Percentiles rank a stretch among this genome's conserved stretches.
phyloP scores from a whole-genome alignment of 2,113 vertebrate species.

The Melanerpes aurifrons region DNA sequence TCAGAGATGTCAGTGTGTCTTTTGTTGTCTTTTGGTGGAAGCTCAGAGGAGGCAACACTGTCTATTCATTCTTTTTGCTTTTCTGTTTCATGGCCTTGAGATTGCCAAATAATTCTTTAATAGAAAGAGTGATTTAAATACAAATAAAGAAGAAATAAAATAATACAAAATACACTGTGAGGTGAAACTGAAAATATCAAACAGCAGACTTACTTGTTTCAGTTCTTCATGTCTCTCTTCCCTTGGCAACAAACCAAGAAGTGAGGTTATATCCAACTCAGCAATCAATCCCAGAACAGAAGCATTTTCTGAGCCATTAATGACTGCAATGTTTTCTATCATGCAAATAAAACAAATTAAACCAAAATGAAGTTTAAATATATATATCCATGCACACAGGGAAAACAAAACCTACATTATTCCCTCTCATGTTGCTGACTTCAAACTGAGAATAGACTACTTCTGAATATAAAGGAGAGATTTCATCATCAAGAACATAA shows the following conservation, averaged over 20 bases:
- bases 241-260: slow-evolving; percentile 78
- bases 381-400: neutral
- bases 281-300: slow-evolving; percentile 70
- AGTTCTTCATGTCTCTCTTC: slow-evolving; percentile 70
- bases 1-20: neutral
- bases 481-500: neutral
- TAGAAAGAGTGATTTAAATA: neutral
- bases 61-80: neutral
- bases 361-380: neutral
- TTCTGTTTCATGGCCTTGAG: neutral
- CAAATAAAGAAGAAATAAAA: neutral
- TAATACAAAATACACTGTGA: neutral
- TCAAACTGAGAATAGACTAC: neutral
- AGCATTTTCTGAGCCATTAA: neutral
- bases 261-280: slow-evolving; percentile 72
- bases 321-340: slow-evolving; percentile 19
- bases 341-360: neutral
- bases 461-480: neutral
- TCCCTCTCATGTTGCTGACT: neutral
- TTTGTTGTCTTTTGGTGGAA: neutral
- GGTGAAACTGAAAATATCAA: neutral
- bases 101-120: neutral
- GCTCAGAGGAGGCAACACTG: neutral
- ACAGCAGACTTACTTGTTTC: slow-evolving; percentile 78
- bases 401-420: neutral